Base-by-base conservation (phyloP, 2,113 vertebrate species). In the Baryphthengus martii region DNA sequence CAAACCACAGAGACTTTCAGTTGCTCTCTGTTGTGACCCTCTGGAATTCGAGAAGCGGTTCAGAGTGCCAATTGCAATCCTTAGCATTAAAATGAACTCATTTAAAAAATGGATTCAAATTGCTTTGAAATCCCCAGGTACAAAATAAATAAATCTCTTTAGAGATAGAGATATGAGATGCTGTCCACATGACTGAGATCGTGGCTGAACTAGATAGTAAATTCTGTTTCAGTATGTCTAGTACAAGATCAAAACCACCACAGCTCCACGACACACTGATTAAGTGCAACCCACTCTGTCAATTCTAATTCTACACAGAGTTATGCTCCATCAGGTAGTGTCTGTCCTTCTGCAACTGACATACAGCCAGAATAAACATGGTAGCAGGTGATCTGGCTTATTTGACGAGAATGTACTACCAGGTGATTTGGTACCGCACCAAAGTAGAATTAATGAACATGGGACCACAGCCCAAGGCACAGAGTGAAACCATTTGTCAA, bases 241-340 rank as follows among this genome's bases (percentile, higher is more conserved):
- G 2, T 9, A 25, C 10, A 53, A 95, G 92, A 95, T 92, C 90
- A 96, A 95, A 93, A 84, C 4, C 93, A 89, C 92, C 89, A 90
- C 94, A 87, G 89, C 76, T 72, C 73, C 86, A 14, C n/a, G 83
- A 95, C 14, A 7, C 86, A 56, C 65, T 8, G 9, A 70, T 25
- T 16, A 39, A 90, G 47, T 6, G 33, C 59, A 84, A 71, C 42
- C 44, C 76, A 33, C 76, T 71, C 86, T 81, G 86, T 86, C 94
- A 88, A 63, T 63, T 86, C 79, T 92, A 70, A 95, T 89, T 92
- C 21, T 75, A 68, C 80, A 58, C 45, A 33, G 35, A 56, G 71
- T n/a, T 86, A 20, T 16, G 61, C 86, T 90, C 83, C 83, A 50
- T 44, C 90, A 95, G 92, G 96, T 78, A 92, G 83, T 5, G 18